Conservation (phyloP, 2,888 invertebrate genomes). For the Drosophila percnosoma region DNA sequence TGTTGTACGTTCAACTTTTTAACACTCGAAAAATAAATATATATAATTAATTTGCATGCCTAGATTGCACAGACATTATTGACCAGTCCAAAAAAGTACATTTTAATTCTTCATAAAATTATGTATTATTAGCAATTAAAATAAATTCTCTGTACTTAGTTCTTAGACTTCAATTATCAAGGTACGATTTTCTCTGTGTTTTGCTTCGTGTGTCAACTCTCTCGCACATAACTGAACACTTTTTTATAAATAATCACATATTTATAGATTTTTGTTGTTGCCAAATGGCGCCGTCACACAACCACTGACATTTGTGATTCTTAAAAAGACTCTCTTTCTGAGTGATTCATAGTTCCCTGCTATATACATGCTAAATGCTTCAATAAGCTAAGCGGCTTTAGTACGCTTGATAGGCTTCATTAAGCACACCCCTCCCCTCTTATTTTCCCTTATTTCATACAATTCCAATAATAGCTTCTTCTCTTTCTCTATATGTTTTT, state of each 20-base stretch:
- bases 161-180: neutral
- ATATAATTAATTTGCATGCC: neutral
- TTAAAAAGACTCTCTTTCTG: neutral
- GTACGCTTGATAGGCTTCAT: slow-evolving; percentile 66
- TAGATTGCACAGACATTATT: neutral
- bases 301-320: slow-evolving; percentile 2
- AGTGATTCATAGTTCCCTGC: slow-evolving; percentile 60
- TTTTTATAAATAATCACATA: neutral
- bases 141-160: neutral
- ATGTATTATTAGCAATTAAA: neutral
- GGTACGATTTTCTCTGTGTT: slow-evolving; percentile 30
- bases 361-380: slow-evolving; percentile 39
- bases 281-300: slow-evolving; percentile 29
- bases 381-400: slow-evolving; percentile 71
- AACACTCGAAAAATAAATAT: neutral
- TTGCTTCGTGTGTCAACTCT: slow-evolving; percentile 50
- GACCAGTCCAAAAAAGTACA: neutral
- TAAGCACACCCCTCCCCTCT: slow-evolving; percentile 18
- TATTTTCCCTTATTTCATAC: slow-evolving; percentile 1
- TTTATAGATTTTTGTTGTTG: neutral
- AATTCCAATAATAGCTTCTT: slow-evolving; percentile 5
- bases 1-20: neutral
- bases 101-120: too few relatives aligned
- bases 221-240: slow-evolving; percentile 17
- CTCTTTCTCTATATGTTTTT: slow-evolving; percentile 24